These are phyloP conservation scores for Stenodema calcarata DNA, from an alignment of 2,888 invertebrate species.

Conservation along the genomic window DNA sequence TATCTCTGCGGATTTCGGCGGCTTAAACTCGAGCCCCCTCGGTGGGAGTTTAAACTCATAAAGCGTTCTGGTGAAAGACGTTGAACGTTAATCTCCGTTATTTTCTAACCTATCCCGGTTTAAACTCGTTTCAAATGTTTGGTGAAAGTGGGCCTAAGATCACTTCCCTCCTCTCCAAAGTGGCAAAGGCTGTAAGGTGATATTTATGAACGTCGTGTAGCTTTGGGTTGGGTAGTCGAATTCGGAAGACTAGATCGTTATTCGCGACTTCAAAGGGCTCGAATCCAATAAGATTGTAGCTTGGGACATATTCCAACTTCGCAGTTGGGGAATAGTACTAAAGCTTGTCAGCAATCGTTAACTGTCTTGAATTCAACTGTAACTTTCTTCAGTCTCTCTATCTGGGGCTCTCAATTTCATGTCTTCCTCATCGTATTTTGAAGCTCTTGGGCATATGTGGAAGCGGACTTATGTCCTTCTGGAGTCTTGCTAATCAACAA, in stretches of 20 bases:
- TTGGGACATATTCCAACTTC: neutral
- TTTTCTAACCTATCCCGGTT: too few species aligned
- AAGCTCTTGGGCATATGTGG: neutral
- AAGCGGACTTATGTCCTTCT: neutral
- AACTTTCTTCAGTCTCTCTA: neutral
- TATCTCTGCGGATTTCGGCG: too few species aligned
- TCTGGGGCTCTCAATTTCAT: neutral
- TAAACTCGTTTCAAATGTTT: too few species aligned
- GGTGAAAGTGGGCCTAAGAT: too few species aligned
- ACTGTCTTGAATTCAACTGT: neutral
- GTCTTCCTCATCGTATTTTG: neutral
- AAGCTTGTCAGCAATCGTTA: neutral
- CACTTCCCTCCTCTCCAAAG: neutral
- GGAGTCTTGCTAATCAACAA: too few species aligned
- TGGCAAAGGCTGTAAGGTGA: neutral
- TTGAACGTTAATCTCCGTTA: too few species aligned
- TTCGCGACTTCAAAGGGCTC: neutral
- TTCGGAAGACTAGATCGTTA: neutral
- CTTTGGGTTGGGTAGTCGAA: neutral
- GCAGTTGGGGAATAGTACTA: neutral
- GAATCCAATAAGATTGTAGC: neutral
- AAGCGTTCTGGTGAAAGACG: too few species aligned
- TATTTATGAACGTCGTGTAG: neutral
- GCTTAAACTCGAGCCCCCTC: too few species aligned
- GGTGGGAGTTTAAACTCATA: too few species aligned